phyloP scores from a whole-genome alignment of 1,140 invertebrate genomes.

The Caerostris darwini region DNA sequence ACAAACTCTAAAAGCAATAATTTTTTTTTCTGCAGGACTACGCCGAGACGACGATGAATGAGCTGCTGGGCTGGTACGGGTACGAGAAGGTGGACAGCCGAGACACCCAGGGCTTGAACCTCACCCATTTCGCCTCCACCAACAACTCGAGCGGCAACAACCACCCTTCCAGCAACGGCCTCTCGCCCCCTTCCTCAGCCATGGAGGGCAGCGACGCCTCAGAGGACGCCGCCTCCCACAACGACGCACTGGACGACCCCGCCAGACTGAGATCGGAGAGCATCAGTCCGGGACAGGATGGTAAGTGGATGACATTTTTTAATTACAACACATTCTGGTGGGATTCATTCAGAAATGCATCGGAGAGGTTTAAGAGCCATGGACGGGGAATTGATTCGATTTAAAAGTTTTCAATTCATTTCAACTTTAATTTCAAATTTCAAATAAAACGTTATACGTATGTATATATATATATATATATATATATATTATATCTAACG shows the following conservation, averaged over 20 bases:
- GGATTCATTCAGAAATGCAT: no score
- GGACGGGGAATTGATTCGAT: no score
- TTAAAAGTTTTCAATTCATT: no score
- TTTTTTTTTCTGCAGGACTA: constrained; percentile 86
- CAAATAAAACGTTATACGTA: no score
- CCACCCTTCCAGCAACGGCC: constrained; percentile 27
- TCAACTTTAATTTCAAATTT: no score
- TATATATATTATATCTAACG: no score
- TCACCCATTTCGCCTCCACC: constrained; percentile 79
- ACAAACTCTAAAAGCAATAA: background rate
- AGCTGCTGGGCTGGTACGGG: constrained; percentile 93
- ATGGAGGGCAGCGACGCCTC: constrained; percentile 72
- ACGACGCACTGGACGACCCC: background rate
- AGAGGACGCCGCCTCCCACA: constrained; percentile 48
- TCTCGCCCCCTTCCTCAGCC: constrained; percentile 67
- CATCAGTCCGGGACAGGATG: constrained; percentile 58
- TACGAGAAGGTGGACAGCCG: constrained; percentile 87
- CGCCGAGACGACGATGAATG: constrained; percentile 94
- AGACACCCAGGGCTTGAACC: constrained; percentile 81
- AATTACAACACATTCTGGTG: background rate
- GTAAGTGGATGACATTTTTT: constrained; percentile 21
- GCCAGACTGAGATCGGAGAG: constrained; percentile 43
- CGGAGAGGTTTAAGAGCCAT: no score
- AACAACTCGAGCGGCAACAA: background rate
- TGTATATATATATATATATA: no score